Evolutionary conservation across 2,797 vertebrate genomes (phyloP), one percentile per base, ranked within the genome.

Genomic region (Melanotaenia parkinsoni): DNA sequence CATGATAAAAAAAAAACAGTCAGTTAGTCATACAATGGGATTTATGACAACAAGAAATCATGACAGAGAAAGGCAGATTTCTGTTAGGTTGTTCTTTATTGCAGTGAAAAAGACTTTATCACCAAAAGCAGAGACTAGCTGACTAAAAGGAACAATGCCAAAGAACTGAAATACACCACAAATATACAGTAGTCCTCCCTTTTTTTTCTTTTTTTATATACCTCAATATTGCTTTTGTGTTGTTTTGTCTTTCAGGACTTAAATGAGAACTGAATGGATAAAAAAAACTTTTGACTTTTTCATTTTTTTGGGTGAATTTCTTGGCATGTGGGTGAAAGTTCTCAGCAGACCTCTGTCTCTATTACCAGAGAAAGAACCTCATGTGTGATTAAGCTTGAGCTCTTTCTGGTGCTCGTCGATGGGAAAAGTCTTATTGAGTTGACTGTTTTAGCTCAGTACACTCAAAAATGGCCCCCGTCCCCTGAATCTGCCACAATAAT

Each of bases 1-100:
- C 88, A 88, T 86, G 85, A 89, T 87, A 89, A 93, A 91, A 30
- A 28, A 87, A 93, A 86, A 86, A 77, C 50, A 73, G 79, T 79
- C 72, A 67, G 86, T 89, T 93, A 90, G 89, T 89, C 92, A 90
- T 88, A 85, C 79, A 67, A 57, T 82, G 76, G 58, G 76, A 90
- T 95, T 93, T 94, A 94, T 82, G 71, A 76, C 79, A 74, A 84
- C 13, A 26, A 77, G 74, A 87, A 86, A 80, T 54, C 76, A 77
- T 79, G 83, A 86, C 85, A 76, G 71, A 84, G 70, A 86, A 85
- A 87, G 79, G 77, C 65, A 70, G 66, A 66, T 78, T 80, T 90
- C 84, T 93, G 72, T 88, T 86, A 74, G 67, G 62, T 78, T 71
- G 61, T 74, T 85, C 69, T 93, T 94, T 91, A 92, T 87, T 76